Evolutionary conservation across 1,140 invertebrate species (phyloP).

Genomic region (Ectropis grisescens): DNA sequence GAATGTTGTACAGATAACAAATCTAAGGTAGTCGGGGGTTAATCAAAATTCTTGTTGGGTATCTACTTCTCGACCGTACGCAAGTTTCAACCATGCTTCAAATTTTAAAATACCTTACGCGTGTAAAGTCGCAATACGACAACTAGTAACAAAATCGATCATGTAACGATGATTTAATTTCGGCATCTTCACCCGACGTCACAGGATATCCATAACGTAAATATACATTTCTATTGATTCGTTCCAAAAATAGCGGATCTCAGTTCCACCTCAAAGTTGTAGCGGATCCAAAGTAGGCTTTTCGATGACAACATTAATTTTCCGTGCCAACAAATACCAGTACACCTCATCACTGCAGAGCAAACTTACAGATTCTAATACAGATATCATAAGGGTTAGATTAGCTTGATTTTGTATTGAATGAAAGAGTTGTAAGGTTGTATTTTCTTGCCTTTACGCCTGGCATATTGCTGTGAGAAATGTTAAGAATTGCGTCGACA

Average conservation of each 20-base stretch:
- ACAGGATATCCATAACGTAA: no score
- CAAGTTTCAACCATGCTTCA: no score
- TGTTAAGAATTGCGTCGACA: slow-evolving; percentile 19
- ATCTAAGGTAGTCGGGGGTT: no score
- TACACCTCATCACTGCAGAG: background rate
- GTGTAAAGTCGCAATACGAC: no score
- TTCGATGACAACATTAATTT: slow-evolving; percentile 23
- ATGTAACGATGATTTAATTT: no score
- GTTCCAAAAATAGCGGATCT: slow-evolving; percentile 3
- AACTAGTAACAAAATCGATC: no score
- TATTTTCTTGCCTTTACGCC: slow-evolving; percentile 12
- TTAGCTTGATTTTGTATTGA: background rate
- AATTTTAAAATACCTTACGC: no score
- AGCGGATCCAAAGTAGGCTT: slow-evolving; percentile 18
- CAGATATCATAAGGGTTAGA: slow-evolving; percentile 1
- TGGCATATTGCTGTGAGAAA: slow-evolving; percentile 17
- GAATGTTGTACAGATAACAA: no score
- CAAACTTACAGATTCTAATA: background rate
- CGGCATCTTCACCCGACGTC: no score
- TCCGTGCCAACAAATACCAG: slow-evolving; percentile 6
- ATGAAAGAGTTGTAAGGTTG: slow-evolving; percentile 2
- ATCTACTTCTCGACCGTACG: no score
- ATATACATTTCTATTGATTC: slow-evolving; percentile 3
- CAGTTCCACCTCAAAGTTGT: slow-evolving; percentile 16
- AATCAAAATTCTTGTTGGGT: no score